phyloP scores from a whole-genome alignment of 1,140 invertebrate species.

The Adelges cooleyi region DNA sequence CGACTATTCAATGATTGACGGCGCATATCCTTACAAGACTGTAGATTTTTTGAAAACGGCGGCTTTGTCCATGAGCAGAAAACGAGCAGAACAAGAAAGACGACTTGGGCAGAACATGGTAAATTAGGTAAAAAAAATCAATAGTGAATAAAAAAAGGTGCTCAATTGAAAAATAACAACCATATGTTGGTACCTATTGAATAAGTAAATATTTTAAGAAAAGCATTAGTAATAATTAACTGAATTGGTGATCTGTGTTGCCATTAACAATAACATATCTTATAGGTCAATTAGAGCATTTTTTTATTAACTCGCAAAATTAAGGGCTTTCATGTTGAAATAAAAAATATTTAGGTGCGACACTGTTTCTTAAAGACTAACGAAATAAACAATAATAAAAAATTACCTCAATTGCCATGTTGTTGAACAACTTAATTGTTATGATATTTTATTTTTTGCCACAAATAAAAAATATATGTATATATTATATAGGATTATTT shows the following conservation, averaged over 20 bases:
- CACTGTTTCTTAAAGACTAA: too few species aligned
- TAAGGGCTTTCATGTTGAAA: neutral
- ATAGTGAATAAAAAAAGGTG: neutral
- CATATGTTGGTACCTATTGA: conserved; percentile 2
- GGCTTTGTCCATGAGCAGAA: conserved; percentile 75
- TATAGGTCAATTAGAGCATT: conserved; percentile 12
- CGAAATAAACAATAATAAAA: too few species aligned
- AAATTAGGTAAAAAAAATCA: neutral
- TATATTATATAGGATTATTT: too few species aligned
- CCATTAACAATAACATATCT: conserved; percentile 3
- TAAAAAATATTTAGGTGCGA: too few species aligned
- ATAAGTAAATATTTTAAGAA: too few species aligned
- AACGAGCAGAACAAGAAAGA: conserved; percentile 56
- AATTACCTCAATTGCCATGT: too few species aligned
- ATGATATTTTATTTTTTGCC: too few species aligned
- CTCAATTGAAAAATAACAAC: conserved; percentile 4
- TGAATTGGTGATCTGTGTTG: neutral
- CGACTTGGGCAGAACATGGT: conserved; percentile 34
- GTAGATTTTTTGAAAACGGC: conserved; percentile 86
- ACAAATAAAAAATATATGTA: too few species aligned
- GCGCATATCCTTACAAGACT: conserved; percentile 65
- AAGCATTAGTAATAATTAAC: neutral
- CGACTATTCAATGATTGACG: conserved; percentile 22
- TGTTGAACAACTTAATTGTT: too few species aligned
- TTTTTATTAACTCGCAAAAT: neutral